Percentiles rank a stretch among this genome's conserved stretches.
phyloP scores from a whole-genome alignment of 2,113 vertebrate species.

The Enhydra lutris region DNA sequence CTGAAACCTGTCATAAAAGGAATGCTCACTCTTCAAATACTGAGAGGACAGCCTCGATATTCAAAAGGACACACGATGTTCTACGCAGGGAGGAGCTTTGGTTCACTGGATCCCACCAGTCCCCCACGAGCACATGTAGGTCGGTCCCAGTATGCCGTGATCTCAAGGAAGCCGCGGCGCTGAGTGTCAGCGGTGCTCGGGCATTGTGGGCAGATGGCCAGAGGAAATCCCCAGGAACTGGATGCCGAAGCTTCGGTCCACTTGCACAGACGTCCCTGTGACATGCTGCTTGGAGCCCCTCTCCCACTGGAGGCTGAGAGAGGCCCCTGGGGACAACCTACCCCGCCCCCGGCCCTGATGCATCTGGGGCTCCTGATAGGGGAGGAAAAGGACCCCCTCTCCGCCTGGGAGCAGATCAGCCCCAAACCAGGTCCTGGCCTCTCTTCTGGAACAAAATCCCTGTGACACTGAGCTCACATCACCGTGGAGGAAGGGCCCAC shows the following conservation, averaged over 20 bases:
- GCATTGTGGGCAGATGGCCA: background rate
- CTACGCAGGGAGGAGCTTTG: accelerated
- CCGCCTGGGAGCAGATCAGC: background rate
- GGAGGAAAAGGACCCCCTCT: background rate
- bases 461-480: accelerated
- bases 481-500: no score
- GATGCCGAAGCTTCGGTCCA: accelerated
- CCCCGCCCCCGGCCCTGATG: accelerated
- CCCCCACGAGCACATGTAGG: accelerated
- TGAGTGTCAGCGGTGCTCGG: background rate
- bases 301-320: background rate
- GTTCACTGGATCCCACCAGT: accelerated
- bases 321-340: background rate
- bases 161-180: background rate
- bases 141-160: background rate
- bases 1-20: background rate
- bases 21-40: background rate
- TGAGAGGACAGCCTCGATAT: background rate
- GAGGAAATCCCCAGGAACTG: background rate
- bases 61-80: background rate
- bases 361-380: accelerated
- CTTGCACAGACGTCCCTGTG: background rate
- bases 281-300: background rate
- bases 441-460: background rate
- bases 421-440: background rate